Conservation (phyloP, 2,888 invertebrate genomes). For the Scelioninae gen. 2 region DNA sequence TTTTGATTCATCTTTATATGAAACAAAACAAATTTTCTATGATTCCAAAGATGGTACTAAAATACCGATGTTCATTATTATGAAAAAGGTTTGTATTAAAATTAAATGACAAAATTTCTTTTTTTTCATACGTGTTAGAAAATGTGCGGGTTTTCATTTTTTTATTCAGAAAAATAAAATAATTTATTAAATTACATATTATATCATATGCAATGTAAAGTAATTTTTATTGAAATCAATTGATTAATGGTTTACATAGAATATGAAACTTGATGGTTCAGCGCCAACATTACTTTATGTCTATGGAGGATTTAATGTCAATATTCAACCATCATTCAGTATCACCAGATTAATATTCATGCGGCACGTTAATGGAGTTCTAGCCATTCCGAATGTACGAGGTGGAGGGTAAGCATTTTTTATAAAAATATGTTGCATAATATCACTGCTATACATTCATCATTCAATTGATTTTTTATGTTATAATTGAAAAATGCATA, state of each 20-base stretch:
- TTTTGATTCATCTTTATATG: conserved; percentile 86
- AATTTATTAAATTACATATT: no score
- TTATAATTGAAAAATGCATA: no score
- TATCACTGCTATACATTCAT: no score
- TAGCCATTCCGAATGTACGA: conserved; percentile 94
- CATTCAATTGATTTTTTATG: no score
- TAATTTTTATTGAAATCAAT: not conserved
- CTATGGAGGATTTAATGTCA: conserved; percentile 97
- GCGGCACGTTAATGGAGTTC: conserved; percentile 90
- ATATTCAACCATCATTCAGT: conserved; percentile 92
- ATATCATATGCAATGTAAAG: no score
- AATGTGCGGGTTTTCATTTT: no score
- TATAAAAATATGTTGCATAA: no score
- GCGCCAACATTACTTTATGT: conserved; percentile 93
- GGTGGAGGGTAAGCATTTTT: conserved; percentile 87
- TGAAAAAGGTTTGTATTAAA: conserved; percentile 83
- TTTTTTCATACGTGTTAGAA: no score
- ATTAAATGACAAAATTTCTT: no score
- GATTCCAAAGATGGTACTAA: conserved; percentile 93
- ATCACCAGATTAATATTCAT: conserved; percentile 91
- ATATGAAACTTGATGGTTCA: conserved; percentile 80
- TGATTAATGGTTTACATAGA: conserved; percentile 77
- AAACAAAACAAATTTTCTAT: conserved; percentile 94
- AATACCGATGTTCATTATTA: conserved; percentile 96
- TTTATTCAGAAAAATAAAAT: no score